Base-by-base conservation (phyloP, 1,140 invertebrate genomes). In the Pseudomyrmex cubaensis region DNA sequence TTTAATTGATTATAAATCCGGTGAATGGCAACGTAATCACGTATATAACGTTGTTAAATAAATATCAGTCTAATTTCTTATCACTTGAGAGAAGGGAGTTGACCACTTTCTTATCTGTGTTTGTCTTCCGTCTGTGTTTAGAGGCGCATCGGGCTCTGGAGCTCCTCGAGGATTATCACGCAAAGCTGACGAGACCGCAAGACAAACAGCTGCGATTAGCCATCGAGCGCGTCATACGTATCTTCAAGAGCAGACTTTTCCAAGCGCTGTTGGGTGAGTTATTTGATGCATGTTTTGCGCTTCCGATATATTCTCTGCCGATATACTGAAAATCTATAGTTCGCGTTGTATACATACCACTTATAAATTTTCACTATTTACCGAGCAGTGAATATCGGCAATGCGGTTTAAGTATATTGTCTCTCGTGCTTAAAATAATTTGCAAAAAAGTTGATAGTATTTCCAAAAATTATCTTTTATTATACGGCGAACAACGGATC, bases 211-310 rank as follows among this genome's bases (percentile, higher is more conserved):
- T 99, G 63, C 96, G 98, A 89, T 96, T 98, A 86, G 98, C 98
- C 87, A 99, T 99, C 91, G 98, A 99, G 95, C 96, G 98, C 89
- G 98, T 99, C 91, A 99, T 99, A 91, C 96, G 98, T 83, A 99
- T 99, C 94, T 99, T 99, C 96, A 99, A 99, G 94, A 99, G 98
- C 87, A 95, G 98, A 87, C 96, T 99, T 74, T 99, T 99, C 95
- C 98, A 99, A 95, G 98, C 99, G 83, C 95, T 99, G 87, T 95
- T 99, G 94, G 98, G 98, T 99, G 95, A 97, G 97, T 96, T 12
- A 61, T 48, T 44, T 72, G 35, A 35, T 25, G 1, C 13, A 44
- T 70, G 10, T 20, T 70, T 70, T 4, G 0, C n/a, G 50, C 50
- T 80, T 48, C 35, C 5, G 35, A 35, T 35, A 7, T 35, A 35